These are phyloP conservation scores for Littorina saxatilis DNA, from an alignment of 1,140 invertebrate species.

Conservation along the genomic window DNA sequence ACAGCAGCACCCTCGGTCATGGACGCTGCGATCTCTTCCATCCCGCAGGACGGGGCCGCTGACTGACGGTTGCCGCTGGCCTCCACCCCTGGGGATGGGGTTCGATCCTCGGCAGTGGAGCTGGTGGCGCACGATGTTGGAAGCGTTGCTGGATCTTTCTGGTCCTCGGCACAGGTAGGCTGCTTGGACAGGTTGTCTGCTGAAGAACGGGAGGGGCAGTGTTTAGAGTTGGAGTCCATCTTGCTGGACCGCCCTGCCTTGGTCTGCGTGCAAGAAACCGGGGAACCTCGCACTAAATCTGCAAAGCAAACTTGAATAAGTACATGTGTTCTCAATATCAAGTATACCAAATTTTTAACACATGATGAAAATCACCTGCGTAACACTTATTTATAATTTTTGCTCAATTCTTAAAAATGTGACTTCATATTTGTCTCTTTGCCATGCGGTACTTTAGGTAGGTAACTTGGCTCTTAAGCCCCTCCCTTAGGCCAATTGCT, in stretches of 20 bases:
- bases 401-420: too few species aligned
- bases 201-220: conserved; percentile 46
- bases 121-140: not conserved
- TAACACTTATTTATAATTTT: too few species aligned
- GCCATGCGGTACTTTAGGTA: too few species aligned
- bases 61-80: not conserved
- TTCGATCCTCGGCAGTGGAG: conserved; percentile 20
- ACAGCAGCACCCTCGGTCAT: not conserved
- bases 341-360: too few species aligned
- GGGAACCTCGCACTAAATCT: not conserved
- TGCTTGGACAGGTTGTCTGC: conserved; percentile 41
- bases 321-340: not conserved
- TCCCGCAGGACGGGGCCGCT: not conserved
- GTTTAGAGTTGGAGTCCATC: conserved; percentile 47
- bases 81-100: not conserved
- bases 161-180: conserved; percentile 1
- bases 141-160: not conserved
- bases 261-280: too few species aligned
- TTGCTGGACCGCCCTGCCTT: conserved; percentile 25
- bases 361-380: too few species aligned
- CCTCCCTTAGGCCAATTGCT: too few species aligned
- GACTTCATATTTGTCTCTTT: too few species aligned
- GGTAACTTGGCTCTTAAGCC: too few species aligned
- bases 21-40: not conserved
- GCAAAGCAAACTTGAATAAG: conserved; percentile 7